Percentiles rank a stretch among this genome's conserved stretches.
These are phyloP conservation scores for Phrynocephalus vlangalii DNA, from an alignment of 2,797 vertebrate species.

Conservation along the genomic window DNA sequence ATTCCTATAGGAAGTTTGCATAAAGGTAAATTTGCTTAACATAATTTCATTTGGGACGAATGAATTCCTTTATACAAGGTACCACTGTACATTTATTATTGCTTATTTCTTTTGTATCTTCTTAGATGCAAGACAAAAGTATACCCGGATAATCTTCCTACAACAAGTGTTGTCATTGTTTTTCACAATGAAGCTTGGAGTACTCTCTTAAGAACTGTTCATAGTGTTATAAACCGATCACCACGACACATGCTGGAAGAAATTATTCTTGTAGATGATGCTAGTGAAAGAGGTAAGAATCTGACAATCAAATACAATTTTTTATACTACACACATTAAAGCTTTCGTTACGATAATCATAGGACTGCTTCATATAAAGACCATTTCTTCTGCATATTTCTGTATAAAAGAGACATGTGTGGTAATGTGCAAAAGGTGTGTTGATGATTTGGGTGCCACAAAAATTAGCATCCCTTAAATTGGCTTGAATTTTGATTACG, in stretches of 20 bases:
- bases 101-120: slow-evolving; percentile 44
- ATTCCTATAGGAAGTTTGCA: too few species aligned
- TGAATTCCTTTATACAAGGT: too few species aligned
- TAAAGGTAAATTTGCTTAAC: too few species aligned
- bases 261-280: slow-evolving; percentile 95
- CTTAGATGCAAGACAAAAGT: slow-evolving; percentile 96
- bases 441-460: neutral
- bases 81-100: neutral
- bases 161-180: slow-evolving; percentile 96
- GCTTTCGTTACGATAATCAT: neutral
- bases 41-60: too few species aligned
- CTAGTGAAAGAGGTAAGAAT: slow-evolving; percentile 93
- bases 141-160: slow-evolving; percentile 93
- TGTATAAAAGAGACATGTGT: neutral
- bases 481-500: neutral
- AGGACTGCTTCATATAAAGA: neutral
- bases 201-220: slow-evolving; percentile 94
- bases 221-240: slow-evolving; percentile 95
- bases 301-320: neutral
- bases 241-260: slow-evolving; percentile 93
- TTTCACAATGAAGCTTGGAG: slow-evolving; percentile 99
- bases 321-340: neutral
- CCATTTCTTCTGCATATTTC: neutral
- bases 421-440: neutral
- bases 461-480: neutral